Evolutionary conservation across 2,797 vertebrate genomes (phyloP), one percentile per base, ranked within the genome.

Genomic region (Craterocephalus amniculus): DNA sequence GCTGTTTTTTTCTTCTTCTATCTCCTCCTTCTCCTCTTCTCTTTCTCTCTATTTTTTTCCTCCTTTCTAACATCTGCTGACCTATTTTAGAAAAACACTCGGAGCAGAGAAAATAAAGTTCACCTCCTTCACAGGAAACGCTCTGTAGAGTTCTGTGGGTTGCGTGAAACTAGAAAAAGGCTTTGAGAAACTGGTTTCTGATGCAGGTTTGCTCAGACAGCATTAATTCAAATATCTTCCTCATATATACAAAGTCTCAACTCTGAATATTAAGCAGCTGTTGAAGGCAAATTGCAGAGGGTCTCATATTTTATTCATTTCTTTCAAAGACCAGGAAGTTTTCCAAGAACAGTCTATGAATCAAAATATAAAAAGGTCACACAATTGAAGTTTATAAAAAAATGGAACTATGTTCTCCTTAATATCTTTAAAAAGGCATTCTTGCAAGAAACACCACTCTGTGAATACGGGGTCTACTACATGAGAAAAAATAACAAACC

Each of bases 71-170:
- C 93, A 94, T 93, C 92, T 93, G 92, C 89, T 92, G 90, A 94
- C 93, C 92, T 88, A 94, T 94, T 94, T 94, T 88, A 89, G 69
- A 81, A 87, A 90, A 89, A 92, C 80, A 88, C 79, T 69, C 76
- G 63, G 80, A 89, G 83, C 62, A 83, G 74, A 80, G 52, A 76
- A 87, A 86, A 81, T 69, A 72, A 76, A 83, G 81, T 91, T 93
- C 75, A 86, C 65, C 88, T 88, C 88, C 86, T 84, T 87, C 81
- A 87, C 78, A 92, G 85, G 83, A 93, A 90, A 77, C 63, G 16
- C 84, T 83, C 58, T 69, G 67, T 66, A 36, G 68, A 80, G 67
- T 77, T 85, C 70, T 83, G 82, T 0, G 48, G 73, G 56, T 76
- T 74, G 78, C 20, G 60, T 4, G n/a, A 38, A 20, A 67, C 74